Base-by-base conservation (phyloP, 1,140 invertebrate genomes). In the Reticulitermes speratus region DNA sequence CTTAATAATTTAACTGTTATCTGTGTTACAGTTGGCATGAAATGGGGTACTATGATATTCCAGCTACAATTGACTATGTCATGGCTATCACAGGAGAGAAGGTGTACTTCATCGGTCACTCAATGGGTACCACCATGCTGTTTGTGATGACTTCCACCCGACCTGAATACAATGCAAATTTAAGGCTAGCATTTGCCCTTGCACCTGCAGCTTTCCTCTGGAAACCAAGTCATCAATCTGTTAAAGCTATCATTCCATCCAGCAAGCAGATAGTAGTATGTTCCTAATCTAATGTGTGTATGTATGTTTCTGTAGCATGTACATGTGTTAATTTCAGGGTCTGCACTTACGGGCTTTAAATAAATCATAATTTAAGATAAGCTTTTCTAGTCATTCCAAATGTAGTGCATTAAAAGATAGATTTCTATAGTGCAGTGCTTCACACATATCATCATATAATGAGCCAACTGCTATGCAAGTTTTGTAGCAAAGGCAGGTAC, bases 51-150 rank as follows among this genome's bases (percentile, higher is more conserved):
- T 93, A 93, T 87, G 95, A 96, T 90, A 87, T 95, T 12, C 93
- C 94, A 19, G 92, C 94, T 6, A 92, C 92, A 86, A 92, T 96
- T 48, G 92, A 95, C 88, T 92, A 93, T 88, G 92, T 94, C 23
- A 90, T 95, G 87, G 90, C 93, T 23, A 87, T 87, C 11, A 95
- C 94, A 0, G 90, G 90, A 1, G 89, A 91, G 45, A 86, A 89
- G 14, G 84, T 95, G 0, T 90, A 89, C 87, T 95, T 94, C 88
- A 84, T 92, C 0, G 92, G 90, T 3, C 94, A 95, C 89, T 95
- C 94, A 0, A 95, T 96, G 92, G 95, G 95, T 14, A 94, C 94
- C 3, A 92, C 93, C 0, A 88, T 92, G 21, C 89, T 93, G n/a
- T 92, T 92, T 82, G 92, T 92, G 14, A 89, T 93, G 89, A 87